phyloP scores from a whole-genome alignment of 1,140 invertebrate species.

The Drosophila busckii region DNA sequence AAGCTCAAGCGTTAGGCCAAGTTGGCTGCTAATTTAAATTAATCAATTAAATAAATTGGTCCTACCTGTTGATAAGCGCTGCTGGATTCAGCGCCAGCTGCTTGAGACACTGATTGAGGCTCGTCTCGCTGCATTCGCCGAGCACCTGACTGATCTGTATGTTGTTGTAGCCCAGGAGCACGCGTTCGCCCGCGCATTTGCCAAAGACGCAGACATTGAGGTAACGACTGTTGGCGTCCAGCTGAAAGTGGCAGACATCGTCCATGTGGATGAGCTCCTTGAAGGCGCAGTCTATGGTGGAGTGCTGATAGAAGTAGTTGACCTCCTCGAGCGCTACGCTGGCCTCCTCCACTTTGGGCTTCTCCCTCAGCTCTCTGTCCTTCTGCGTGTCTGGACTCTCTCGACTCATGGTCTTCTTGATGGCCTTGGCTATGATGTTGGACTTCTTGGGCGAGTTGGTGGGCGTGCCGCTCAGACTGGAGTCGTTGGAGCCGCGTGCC shows the following conservation, averaged over 20 bases:
- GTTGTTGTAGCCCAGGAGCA: slow-evolving; percentile 88
- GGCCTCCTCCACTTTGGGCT: slow-evolving; percentile 13
- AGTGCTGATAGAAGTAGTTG: slow-evolving; percentile 72
- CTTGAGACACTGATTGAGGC: slow-evolving; percentile 88
- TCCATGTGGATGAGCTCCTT: slow-evolving; percentile 84
- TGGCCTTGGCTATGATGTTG: slow-evolving; percentile 66
- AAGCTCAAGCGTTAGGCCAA: too few species aligned
- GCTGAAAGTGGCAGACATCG: slow-evolving; percentile 87
- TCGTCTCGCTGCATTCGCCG: slow-evolving; percentile 88
- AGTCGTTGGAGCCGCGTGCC: slow-evolving; percentile 46
- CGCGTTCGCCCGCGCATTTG: slow-evolving; percentile 82
- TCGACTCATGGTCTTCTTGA: slow-evolving; percentile 66
- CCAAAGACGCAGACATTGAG: slow-evolving; percentile 91
- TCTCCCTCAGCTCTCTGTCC: slow-evolving; percentile 29
- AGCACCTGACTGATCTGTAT: slow-evolving; percentile 87
- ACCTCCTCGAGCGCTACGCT: slow-evolving; percentile 39
- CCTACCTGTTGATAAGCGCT: too few species aligned
- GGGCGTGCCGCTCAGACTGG: slow-evolving; percentile 53
- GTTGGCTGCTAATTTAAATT: too few species aligned
- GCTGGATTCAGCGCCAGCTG: slow-evolving; percentile 87
- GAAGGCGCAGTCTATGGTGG: slow-evolving; percentile 79
- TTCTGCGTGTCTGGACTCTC: slow-evolving; percentile 44
- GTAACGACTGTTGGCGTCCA: slow-evolving; percentile 85
- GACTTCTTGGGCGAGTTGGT: slow-evolving; percentile 75
- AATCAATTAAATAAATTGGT: too few species aligned